A percentile compares a stretch with the other conserved stretches of the same genome.
Evolutionary conservation across 2,113 vertebrate genomes (phyloP).

Genomic region (Ovis canadensis): DNA sequence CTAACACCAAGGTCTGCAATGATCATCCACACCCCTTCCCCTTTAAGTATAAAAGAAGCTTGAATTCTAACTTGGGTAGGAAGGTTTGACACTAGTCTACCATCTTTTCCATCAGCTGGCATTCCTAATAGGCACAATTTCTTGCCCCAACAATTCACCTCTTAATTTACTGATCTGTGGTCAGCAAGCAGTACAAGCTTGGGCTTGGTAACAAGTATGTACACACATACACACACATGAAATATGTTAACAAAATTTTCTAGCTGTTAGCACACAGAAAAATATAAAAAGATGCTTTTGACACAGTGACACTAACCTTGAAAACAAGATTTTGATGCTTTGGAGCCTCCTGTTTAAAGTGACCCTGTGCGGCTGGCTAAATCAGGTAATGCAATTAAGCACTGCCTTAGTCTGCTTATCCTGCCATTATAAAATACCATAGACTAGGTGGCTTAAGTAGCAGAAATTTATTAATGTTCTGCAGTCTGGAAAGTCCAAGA

Average conservation of each 20-base stretch:
- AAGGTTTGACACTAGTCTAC: neutral
- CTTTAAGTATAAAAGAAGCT: neutral
- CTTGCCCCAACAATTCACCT: neutral
- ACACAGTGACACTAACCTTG: neutral
- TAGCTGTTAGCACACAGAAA: neutral
- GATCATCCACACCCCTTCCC: neutral
- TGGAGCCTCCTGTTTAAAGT: neutral
- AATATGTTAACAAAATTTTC: neutral
- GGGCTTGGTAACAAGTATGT: neutral
- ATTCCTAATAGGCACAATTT: neutral
- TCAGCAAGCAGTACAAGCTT: neutral
- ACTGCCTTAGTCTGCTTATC: neutral
- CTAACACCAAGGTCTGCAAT: neutral
- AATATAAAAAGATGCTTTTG: neutral
- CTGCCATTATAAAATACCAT: neutral
- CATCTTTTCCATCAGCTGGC: neutral
- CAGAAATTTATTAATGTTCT: neutral
- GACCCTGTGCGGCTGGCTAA: neutral
- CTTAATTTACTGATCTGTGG: neutral
- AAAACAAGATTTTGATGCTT: neutral
- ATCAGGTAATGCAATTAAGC: neutral
- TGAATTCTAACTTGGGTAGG: neutral
- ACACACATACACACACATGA: neutral
- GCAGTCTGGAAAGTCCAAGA: neutral
- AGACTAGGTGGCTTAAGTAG: neutral